Conservation (phyloP, 2,888 invertebrate species). For the Hirtodrosophila histrioides region DNA sequence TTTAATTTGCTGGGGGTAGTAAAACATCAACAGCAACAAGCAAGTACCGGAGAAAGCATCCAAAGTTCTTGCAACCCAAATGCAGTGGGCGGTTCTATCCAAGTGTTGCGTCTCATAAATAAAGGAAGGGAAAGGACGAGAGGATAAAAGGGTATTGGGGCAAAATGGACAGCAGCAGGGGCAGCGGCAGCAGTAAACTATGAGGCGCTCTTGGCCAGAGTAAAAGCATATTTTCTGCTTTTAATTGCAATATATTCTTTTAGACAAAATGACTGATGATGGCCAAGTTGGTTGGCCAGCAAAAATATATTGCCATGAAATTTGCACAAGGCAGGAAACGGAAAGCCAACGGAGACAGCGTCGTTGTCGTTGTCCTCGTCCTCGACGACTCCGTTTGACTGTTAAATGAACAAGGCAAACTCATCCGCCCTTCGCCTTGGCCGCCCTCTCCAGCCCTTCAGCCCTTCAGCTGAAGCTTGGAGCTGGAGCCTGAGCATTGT, state of each 20-base stretch:
- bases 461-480: conserved; percentile 9
- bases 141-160: background rate
- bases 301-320: conserved; percentile 77
- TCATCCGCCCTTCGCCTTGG: conserved; percentile 34
- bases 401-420: conserved; percentile 75
- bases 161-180: conserved; percentile 1
- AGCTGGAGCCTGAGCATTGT: conserved; percentile 41
- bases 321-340: conserved; percentile 73
- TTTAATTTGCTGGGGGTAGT: conserved; percentile 73
- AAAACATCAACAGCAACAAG: conserved; percentile 75
- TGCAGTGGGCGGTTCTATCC: conserved; percentile 61
- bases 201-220: conserved; percentile 58
- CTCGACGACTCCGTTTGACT: conserved; percentile 67
- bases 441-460: background rate
- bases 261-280: conserved; percentile 81
- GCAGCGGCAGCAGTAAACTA: conserved; percentile 24
- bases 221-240: conserved; percentile 78
- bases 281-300: conserved; percentile 59
- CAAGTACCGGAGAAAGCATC: conserved; percentile 35
- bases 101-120: conserved; percentile 77
- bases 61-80: conserved; percentile 60
- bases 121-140: conserved; percentile 27
- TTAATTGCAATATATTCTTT: conserved; percentile 79
- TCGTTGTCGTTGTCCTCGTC: conserved; percentile 39
- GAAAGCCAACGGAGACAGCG: conserved; percentile 73